Evolutionary conservation across 1,140 invertebrate species (phyloP), one percentile per base, ranked within the genome.

Genomic region (Laodelphax striatellus): DNA sequence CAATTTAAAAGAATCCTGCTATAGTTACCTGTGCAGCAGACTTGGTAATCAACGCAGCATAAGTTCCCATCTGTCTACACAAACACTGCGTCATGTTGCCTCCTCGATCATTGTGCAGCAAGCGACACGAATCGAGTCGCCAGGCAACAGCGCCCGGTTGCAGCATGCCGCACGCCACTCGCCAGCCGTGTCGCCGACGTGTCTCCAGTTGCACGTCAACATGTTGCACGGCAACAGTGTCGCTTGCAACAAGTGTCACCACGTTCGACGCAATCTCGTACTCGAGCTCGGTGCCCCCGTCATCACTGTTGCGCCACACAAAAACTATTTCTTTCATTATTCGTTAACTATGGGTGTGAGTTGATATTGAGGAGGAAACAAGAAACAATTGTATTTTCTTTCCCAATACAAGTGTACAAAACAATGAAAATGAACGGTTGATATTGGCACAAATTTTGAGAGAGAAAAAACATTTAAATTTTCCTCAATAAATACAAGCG

Each of bases 181-280:
- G 77, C 77, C 78, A 80, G 6, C 69, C 62, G 56, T 58, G 28
- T 42, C 64, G 42, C 8, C 38, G 50, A 2, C 52, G 52, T 0
- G 61, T 58, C 34, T 55, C 55, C 4, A 56, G 67, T 65, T 56
- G 70, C 68, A 59, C 71, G 68, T 59, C 71, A 5, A 38, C 34
- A 38, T 38, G 34, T 38, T 38, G 34, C 34, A 38, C 28, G 13
- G 50, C 67, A 68, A 65, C 72, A 71, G 41, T 28, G 17, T 57
- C 61, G 1, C 50, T 58, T 17, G 57, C 55, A 52, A 57, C 44
- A 2, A 82, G 75, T 17, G 74, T 75, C 19, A 83, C 74, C 13
- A 85, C 71, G 60, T 78, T 76, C 1, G 83, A 85, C 60, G 81
- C 79, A 14, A 85, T 73, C 62, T 80, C 79, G 69, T 84, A 85